Conservation (phyloP, 2,797 vertebrate species). For the Cyprinella venusta region DNA sequence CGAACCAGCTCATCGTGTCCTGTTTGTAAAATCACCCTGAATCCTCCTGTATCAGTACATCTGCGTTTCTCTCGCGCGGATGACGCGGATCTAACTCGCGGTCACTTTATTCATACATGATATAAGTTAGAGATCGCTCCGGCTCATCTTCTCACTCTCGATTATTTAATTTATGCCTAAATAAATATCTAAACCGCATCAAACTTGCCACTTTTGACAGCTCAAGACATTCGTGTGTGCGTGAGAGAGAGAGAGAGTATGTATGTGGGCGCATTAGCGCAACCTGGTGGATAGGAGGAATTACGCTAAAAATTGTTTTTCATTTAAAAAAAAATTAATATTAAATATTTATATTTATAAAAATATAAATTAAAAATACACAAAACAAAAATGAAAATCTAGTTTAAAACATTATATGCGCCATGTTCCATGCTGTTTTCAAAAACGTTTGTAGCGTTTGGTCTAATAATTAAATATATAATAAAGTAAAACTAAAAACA, state of each 20-base stretch:
- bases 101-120: neutral
- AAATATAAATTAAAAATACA: neutral
- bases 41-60: neutral
- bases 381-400: too few species aligned
- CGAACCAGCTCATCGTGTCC: conserved; percentile 69
- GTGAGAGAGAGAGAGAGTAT: too few species aligned
- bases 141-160: neutral
- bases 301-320: too few species aligned
- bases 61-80: neutral
- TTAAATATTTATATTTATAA: too few species aligned
- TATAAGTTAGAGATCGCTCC: neutral
- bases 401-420: too few species aligned
- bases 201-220: conserved; percentile 21
- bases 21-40: neutral
- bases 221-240: neutral
- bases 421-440: neutral
- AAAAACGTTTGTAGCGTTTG: neutral
- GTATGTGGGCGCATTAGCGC: neutral
- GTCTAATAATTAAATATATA: neutral
- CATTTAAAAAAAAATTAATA: too few species aligned
- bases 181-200: neutral
- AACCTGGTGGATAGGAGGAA: conserved; percentile 16
- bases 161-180: neutral
- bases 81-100: neutral
- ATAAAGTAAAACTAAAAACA: neutral